Evolutionary conservation across 2,113 vertebrate genomes (phyloP).

Genomic region (Cyanoramphus novaezelandiae): DNA sequence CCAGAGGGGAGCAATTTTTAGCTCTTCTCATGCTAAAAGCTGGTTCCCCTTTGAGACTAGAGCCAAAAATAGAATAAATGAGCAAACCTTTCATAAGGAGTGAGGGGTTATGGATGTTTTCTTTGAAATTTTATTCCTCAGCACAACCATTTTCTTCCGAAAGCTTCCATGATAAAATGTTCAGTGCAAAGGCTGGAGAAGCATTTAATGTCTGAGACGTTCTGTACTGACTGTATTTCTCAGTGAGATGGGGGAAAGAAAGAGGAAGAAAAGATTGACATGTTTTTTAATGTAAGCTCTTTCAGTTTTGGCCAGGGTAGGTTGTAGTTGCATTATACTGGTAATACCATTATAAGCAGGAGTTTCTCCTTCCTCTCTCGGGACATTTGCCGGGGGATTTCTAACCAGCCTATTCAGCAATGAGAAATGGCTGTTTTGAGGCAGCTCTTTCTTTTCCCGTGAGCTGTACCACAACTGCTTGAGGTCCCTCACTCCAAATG

Average conservation of each 20-base stretch:
- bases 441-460: background rate
- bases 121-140: background rate
- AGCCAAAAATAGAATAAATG: conserved; percentile 20
- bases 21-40: conserved; percentile 8
- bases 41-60: background rate
- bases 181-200: background rate
- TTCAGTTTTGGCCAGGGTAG: background rate
- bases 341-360: background rate
- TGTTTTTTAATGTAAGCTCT: background rate
- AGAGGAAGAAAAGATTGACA: background rate
- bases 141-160: background rate
- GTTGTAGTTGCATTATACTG: background rate
- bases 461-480: background rate
- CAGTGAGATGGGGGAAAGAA: background rate
- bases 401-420: background rate
- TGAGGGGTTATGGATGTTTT: background rate
- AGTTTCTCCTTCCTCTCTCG: background rate
- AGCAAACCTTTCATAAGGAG: background rate
- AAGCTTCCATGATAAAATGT: background rate
- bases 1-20: conserved; percentile 41
- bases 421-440: background rate
- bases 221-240: background rate
- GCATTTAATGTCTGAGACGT: background rate
- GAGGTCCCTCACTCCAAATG: background rate
- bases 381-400: background rate